phyloP scores from a whole-genome alignment of 1,140 invertebrate species.

The Parapsyche elsis region DNA sequence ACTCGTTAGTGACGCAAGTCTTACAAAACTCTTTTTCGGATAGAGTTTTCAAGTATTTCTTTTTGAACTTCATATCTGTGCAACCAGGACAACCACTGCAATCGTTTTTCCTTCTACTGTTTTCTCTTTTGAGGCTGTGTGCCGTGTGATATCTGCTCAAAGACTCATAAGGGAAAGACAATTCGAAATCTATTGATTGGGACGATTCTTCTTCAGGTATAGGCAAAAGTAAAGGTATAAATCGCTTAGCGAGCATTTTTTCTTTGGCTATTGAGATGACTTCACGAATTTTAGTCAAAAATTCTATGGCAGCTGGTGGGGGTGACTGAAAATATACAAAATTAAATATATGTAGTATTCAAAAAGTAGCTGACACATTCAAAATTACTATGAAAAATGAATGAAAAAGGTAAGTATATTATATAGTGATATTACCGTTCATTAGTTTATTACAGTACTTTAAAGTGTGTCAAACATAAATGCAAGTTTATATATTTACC shows the following conservation, averaged over 20 bases:
- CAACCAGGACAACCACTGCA: slow-evolving; percentile 77
- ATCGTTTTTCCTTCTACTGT: slow-evolving; percentile 64
- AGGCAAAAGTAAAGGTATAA: slow-evolving; percentile 79
- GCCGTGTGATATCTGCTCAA: slow-evolving; percentile 41
- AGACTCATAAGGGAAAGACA: slow-evolving; percentile 41
- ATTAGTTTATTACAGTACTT: too few relatives aligned
- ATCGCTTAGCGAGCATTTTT: slow-evolving; percentile 86
- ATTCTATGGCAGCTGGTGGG: slow-evolving; percentile 87
- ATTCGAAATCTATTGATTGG: slow-evolving; percentile 57
- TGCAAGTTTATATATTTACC: slow-evolving; percentile 67
- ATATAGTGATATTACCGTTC: too few relatives aligned
- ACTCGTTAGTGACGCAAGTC: slow-evolving; percentile 68
- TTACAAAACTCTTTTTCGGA: slow-evolving; percentile 66
- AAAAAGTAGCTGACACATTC: too few relatives aligned
- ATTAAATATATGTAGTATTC: slow-evolving; percentile 18
- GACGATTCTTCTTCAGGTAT: slow-evolving; percentile 82
- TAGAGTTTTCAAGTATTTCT: slow-evolving; percentile 57
- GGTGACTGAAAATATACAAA: slow-evolving; percentile 73
- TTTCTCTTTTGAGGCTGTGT: slow-evolving; percentile 69
- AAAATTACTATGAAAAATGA: too few relatives aligned
- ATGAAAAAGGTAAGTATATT: too few relatives aligned
- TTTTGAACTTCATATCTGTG: slow-evolving; percentile 60
- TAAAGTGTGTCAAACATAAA: too few relatives aligned
- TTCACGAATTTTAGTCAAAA: slow-evolving; percentile 86
- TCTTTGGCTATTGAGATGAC: slow-evolving; percentile 88